A percentile compares a stretch with the other conserved stretches of the same genome.
Evolutionary conservation across 1,140 invertebrate species (phyloP).

Genomic region (Hycleus cichorii): DNA sequence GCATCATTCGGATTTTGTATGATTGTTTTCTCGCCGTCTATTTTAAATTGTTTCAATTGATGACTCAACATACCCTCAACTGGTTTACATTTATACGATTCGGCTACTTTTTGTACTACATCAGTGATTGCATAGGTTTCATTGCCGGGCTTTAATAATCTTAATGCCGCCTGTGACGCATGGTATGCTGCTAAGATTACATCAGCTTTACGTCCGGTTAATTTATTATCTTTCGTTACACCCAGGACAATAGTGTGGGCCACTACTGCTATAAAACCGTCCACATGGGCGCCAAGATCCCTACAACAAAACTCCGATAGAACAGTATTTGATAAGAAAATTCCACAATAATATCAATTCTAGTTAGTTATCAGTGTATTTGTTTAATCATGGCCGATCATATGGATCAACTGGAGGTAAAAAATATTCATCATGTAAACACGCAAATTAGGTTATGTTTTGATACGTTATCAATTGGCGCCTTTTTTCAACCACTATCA

Average conservation of each 20-base stretch:
- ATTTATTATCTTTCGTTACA: constrained; percentile 59
- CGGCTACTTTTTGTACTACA: constrained; percentile 86
- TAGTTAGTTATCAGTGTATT: not conserved
- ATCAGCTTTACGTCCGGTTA: constrained; percentile 86
- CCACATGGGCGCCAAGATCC: constrained; percentile 95
- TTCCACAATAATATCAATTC: not conserved
- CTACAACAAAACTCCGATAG: constrained; percentile 49
- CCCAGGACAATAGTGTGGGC: constrained; percentile 94
- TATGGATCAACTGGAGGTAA: constrained; percentile 35
- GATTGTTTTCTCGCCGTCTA: constrained; percentile 98
- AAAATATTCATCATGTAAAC: constrained; percentile 10
- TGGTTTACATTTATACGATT: constrained; percentile 92
- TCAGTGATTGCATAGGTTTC: constrained; percentile 80
- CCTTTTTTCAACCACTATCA: not conserved
- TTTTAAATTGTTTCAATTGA: constrained; percentile 92
- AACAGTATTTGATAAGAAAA: constrained; percentile 2
- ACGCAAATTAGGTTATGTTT: too few species aligned
- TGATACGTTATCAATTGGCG: not conserved
- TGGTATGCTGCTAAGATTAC: constrained; percentile 91
- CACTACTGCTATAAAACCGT: constrained; percentile 97
- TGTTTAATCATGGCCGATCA: constrained; percentile 20
- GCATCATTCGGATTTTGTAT: constrained; percentile 97
- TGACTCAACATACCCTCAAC: constrained; percentile 99
- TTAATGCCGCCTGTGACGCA: constrained; percentile 88
- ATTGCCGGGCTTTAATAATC: constrained; percentile 85